Evolutionary conservation across 2,797 vertebrate genomes (phyloP), one percentile per base, ranked within the genome.

Genomic region (Sebastes itinus): DNA sequence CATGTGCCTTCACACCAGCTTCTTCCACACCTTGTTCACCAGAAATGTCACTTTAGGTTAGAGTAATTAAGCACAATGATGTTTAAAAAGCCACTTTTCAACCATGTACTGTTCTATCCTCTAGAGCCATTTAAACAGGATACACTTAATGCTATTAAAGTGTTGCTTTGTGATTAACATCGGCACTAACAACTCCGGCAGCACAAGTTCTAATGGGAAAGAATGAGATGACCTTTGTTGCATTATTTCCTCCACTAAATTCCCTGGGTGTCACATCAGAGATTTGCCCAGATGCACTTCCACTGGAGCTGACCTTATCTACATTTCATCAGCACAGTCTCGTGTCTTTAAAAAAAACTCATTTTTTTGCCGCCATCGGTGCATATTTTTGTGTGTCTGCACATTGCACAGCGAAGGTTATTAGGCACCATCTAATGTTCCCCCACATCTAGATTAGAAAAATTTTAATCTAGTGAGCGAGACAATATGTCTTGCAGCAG

Each of bases 161-260:
- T 72, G 62, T 67, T 49, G 42, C 33, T 1, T 13, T 49, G 27
- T 60, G 76, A 69, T 80, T 60, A 69, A 56, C 38, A 77, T 54
- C 33, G 38, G 42, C 6, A 18, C 25, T 18, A 83, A 58, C 55
- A 20, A 54, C 52, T 35, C 33, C 7, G 2, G 18, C n/a, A 25
- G 18, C n/a, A 25, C 33, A 42, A 28, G 55, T 59, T 67, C 11
- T 67, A 27, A 73, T 66, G 33, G 62, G 49, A 25, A 56, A 62
- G 8, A 77, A 28, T 54, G 23, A 56, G 56, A 61, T 30, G 12
- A 78, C 10, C 61, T 70, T 27, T 14, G 33, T 18, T 55, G 16
- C 14, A 27, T 68, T 74, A 6, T 60, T 75, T 82, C 55, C 23
- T 75, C 30, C 13, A 13, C 4, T 16, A 11, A 35, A 74, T 73